Base-by-base conservation (phyloP, 2,113 vertebrate genomes). In the Ceyx melanurus region DNA sequence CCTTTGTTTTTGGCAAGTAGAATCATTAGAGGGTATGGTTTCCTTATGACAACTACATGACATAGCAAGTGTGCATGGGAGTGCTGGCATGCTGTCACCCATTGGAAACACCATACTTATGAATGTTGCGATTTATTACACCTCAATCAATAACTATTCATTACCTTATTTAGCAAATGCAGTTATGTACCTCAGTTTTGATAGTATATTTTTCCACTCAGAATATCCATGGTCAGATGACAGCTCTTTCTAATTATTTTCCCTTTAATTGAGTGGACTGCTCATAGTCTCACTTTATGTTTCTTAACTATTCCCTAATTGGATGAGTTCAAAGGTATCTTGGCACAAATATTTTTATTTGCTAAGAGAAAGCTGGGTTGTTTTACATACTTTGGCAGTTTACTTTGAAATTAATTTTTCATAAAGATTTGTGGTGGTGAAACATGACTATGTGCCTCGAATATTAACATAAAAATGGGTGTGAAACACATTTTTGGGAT, bases 81-180 rank as follows among this genome's bases (percentile, higher is more conserved):
- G 21, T 6, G 26, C 23, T 84, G 58, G 40, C 50, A 88, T 71
- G 23, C 78, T 57, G 56, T 54, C 81, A 79, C 50, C 67, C 64
- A 58, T 4, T 53, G 46, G 77, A 89, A 89, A 90, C 56, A 37
- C 48, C 50, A 31, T 15, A 82, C 62, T 89, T 92, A 71, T 6
- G 40, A 72, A 85, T 25, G 42, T 46, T 77, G 37, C 53, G 45
- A 96, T 92, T 95, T 91, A 89, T 93, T 86, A 88, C 23, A 77
- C 72, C 54, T 80, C 81, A 58, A 86, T 54, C 75, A 94, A 74
- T 89, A 93, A 96, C 79, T 89, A 90, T 91, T 89, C 90, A 94
- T 88, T 87, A 88, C 75, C 75, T 94, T 95, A 94, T 73, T 79
- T 88, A 95, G 77, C 67, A 94, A 93, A 93, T 81, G 88, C 50